Conservation (phyloP, 2,113 vertebrate genomes). For the Sylvia atricapilla region DNA sequence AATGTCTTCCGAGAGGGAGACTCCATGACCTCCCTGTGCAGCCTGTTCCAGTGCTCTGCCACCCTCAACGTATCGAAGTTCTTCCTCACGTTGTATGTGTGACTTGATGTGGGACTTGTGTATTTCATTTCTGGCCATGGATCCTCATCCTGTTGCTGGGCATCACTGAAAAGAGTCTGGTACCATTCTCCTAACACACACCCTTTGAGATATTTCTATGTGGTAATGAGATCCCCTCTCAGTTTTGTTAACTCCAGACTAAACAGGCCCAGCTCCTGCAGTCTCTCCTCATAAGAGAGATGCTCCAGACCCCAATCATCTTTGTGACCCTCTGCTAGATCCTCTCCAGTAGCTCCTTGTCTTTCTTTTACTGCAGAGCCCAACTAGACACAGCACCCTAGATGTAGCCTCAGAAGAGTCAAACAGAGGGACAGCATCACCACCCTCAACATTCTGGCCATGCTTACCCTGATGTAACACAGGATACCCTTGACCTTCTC, state of each 20-base stretch:
- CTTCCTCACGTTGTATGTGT: not conserved
- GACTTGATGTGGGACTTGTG: not conserved
- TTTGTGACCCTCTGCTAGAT: not conserved
- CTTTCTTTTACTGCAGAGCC: no score
- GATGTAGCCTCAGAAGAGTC: no score
- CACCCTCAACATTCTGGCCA: rapidly evolving
- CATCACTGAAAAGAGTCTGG: not conserved
- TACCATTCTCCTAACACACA: not conserved
- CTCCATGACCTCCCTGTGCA: not conserved
- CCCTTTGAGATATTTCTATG: not conserved
- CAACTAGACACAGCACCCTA: not conserved
- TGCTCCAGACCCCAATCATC: not conserved
- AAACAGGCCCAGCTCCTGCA: not conserved
- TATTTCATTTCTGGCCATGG: not conserved
- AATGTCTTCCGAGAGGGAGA: not conserved
- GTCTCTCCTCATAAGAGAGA: not conserved
- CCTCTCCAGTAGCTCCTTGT: not conserved
- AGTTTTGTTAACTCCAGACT: not conserved
- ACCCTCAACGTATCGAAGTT: not conserved
- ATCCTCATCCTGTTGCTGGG: not conserved
- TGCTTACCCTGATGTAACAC: not conserved
- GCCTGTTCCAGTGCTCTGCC: not conserved
- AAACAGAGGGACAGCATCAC: not conserved
- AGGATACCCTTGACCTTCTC: not conserved
- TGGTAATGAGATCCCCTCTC: not conserved